Evolutionary conservation across 2,797 vertebrate species (phyloP), one percentile per base, ranked within the genome.

Genomic region (Siniperca obscura): DNA sequence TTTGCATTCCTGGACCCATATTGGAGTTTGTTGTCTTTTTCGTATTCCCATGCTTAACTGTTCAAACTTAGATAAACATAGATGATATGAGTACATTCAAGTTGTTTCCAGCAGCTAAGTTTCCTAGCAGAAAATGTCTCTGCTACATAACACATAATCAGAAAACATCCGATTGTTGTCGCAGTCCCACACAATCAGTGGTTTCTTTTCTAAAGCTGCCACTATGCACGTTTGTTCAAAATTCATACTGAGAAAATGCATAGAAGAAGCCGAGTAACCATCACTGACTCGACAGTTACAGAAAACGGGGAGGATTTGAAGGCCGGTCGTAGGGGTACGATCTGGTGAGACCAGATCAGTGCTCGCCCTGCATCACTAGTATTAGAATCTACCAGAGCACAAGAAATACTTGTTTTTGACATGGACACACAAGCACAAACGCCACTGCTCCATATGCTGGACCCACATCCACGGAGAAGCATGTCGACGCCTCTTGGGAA

Each of bases 391-490:
- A 74, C 17, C 50, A 44, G 72, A 86, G 80, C 82, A 89, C 79
- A 84, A 75, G 14, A 74, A 22, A 50, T 65, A 61, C 25, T 50
- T 57, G 6, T 62, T 80, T 83, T 83, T 61, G 22, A 84, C 76
- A 77, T 57, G 78, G 55, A 80, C 7, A n/a, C 74, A 77, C 60
- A 87, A 80, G 84, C 83, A 88, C 85, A 88, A 85, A 46, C 38
- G 46, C 70, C 59, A 66, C 70, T 65, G 57, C 65, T 81, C 55
- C 62, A 61, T 22, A 22, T 22, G 44, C 70, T 11, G 40, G 64
- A 78, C 38, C 74, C 66, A 38, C 72, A 50, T 66, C 4, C 40
- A 69, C 30, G 42, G 60, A 78, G 56, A 69, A 73, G 59, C 75
- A 71, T 72, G 61, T 76, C 11, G 11, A 62, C 42, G 8, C 57